phyloP scores from a whole-genome alignment of 2,113 vertebrate genomes.

The Larimichthys crocea region DNA sequence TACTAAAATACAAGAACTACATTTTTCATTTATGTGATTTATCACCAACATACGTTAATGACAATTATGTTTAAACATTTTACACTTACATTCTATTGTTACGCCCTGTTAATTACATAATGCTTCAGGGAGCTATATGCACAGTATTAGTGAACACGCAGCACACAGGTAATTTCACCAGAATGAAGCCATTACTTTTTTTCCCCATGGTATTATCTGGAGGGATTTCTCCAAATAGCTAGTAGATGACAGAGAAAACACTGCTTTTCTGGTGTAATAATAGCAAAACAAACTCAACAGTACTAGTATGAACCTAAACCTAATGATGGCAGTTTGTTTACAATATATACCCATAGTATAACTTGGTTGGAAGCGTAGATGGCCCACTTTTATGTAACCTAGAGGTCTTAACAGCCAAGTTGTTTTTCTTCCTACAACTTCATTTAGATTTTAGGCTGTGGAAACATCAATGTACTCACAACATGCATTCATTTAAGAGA shows the following conservation, averaged over 20 bases:
- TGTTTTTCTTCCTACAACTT: background rate
- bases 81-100: background rate
- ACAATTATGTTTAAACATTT: background rate
- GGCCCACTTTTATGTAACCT: background rate
- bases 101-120: background rate
- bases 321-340: background rate
- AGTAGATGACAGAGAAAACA: background rate
- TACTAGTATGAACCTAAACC: background rate
- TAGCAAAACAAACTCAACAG: too few relatives aligned
- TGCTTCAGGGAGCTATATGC: conserved; percentile 21
- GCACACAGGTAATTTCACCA: conserved; percentile 24
- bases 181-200: conserved; percentile 16
- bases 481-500: background rate
- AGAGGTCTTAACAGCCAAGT: background rate
- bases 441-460: background rate
- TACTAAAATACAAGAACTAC: background rate
- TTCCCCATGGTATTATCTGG: background rate
- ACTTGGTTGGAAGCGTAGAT: background rate
- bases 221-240: background rate
- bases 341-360: too few relatives aligned
- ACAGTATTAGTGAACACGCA: conserved; percentile 17
- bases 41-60: background rate
- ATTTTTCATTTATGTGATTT: background rate
- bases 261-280: background rate
- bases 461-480: background rate